Evolutionary conservation across 2,797 vertebrate genomes (phyloP), one percentile per base, ranked within the genome.

Genomic region (Diceros bicornis): DNA sequence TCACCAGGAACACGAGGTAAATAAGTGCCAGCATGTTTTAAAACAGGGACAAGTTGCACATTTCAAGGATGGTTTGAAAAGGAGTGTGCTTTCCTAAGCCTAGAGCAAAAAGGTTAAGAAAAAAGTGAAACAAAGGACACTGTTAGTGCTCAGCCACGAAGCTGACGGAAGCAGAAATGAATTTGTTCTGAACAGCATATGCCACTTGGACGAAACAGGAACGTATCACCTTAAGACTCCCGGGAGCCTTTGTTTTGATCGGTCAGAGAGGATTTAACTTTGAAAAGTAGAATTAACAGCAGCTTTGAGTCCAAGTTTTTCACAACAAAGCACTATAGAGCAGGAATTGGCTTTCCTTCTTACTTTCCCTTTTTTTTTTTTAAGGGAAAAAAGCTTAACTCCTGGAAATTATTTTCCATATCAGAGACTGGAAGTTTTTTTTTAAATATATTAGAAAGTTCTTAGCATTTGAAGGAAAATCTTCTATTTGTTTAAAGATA

Each of bases 241-340:
- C 2, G 16, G 11, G 41, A 37, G 82, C 93, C 86, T 97, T 97
- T 95, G 55, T 97, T 95, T 87, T 91, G 87, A 94, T 93, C 44
- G 85, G 14, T 92, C 96, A 97, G 96, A 96, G 88, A 92, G 84
- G 79, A 92, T 94, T 44, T 55, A 93, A 69, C 34, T 95, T 75
- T 87, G 89, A 83, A 94, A 81, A 93, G 64, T 7, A 71, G 92
- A 89, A 97, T 97, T 94, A 97, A 97, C 32, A 21, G 50, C 90
- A 79, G 78, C 71, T 96, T 92, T 97, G 64, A 97, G 90, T 75
- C 86, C 96, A 96, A 87, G 7, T 17, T 98, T 98, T 97, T 94
- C 87, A 97, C 92, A 98, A 75, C 41, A 97, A 89, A 97, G 27
- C 59, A 91, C 96, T 71, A 83, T 27, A 97, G 89, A 95, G 29